A percentile compares a stretch with the other conserved stretches of the same genome.
Evolutionary conservation across 2,888 invertebrate genomes (phyloP).

Genomic region (Cryptus armator): DNA sequence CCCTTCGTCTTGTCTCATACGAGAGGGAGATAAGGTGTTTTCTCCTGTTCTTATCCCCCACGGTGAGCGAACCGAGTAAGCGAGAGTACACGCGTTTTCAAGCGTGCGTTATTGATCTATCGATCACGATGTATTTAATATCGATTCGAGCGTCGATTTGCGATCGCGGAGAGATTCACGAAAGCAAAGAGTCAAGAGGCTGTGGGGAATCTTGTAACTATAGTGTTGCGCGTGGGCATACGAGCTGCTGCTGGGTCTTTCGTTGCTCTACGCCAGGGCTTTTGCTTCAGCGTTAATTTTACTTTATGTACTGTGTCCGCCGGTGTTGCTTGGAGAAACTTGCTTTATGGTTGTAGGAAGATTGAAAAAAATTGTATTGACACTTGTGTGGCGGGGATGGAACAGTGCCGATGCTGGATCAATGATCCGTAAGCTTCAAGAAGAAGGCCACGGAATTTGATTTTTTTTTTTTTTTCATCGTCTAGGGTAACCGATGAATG

Average conservation of each 20-base stretch:
- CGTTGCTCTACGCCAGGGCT: background rate
- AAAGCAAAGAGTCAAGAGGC: background rate
- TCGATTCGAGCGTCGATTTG: slow-evolving; percentile 47
- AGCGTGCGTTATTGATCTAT: slow-evolving; percentile 78
- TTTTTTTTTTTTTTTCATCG: background rate
- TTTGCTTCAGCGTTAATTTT: slow-evolving; percentile 6
- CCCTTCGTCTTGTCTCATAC: slow-evolving; percentile 27
- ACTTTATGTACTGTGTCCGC: slow-evolving; percentile 17
- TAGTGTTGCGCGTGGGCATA: slow-evolving; percentile 47
- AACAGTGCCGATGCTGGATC: background rate
- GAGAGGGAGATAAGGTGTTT: background rate
- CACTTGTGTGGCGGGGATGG: background rate
- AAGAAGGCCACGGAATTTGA: background rate
- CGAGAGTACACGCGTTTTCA: slow-evolving; percentile 78
- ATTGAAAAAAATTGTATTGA: background rate
- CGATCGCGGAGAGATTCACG: background rate
- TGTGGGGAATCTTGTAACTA: slow-evolving; percentile 3
- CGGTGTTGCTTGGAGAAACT: background rate
- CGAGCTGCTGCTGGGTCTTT: slow-evolving; percentile 38
- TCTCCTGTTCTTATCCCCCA: slow-evolving; percentile 34
- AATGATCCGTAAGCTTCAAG: background rate
- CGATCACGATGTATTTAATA: slow-evolving; percentile 75
- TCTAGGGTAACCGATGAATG: background rate
- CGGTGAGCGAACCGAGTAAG: slow-evolving; percentile 63
- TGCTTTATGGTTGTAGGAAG: background rate